Evolutionary conservation across 1,140 invertebrate species (phyloP).

Genomic region (Eurosta solidaginis): DNA sequence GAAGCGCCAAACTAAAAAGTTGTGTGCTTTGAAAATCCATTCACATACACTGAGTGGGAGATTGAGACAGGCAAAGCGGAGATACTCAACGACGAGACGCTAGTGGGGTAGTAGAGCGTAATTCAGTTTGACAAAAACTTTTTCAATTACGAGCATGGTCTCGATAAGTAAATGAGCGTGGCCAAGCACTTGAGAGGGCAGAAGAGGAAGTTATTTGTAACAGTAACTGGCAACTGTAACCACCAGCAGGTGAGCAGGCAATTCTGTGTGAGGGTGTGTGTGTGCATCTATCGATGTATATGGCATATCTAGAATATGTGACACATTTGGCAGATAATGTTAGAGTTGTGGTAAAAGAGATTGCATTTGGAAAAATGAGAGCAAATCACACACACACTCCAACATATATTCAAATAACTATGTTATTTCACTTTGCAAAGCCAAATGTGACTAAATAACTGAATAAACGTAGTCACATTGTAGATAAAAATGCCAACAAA

Average conservation of each 20-base stretch:
- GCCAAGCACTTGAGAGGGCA: background rate
- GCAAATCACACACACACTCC: background rate
- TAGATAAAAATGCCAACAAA: background rate
- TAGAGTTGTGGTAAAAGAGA: background rate
- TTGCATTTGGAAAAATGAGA: background rate
- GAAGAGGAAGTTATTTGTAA: background rate
- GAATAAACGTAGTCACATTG: background rate
- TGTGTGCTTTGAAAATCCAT: slow-evolving; percentile 8
- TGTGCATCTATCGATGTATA: background rate
- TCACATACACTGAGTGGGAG: background rate
- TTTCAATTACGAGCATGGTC: slow-evolving; percentile 11
- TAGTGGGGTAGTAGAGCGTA: background rate
- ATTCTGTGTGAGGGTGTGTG: no score
- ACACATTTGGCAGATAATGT: background rate
- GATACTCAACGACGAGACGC: background rate
- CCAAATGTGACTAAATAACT: background rate
- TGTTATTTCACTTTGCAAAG: background rate
- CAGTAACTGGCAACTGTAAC: background rate
- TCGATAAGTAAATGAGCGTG: background rate
- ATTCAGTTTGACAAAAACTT: slow-evolving; percentile 19
- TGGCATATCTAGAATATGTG: background rate
- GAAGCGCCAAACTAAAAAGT: background rate
- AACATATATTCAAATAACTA: background rate
- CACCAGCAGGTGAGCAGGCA: background rate
- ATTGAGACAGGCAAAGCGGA: background rate